These are phyloP conservation scores for Drosophila acutilabella DNA, from an alignment of 2,888 invertebrate genomes.

Conservation along the genomic window DNA sequence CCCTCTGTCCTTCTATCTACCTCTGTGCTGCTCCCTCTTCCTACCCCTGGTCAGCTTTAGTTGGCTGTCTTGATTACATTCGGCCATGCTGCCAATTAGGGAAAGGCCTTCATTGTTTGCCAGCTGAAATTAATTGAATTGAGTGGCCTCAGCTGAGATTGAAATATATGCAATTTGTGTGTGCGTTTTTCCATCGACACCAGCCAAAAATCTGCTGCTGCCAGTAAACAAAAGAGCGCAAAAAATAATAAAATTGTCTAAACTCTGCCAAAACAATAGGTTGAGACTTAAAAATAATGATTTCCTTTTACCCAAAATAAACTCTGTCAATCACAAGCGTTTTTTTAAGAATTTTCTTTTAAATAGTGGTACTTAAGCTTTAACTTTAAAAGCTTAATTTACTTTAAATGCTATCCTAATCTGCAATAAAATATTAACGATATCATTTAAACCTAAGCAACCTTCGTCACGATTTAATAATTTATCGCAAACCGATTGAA, in stretches of 20 bases:
- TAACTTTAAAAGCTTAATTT: no score
- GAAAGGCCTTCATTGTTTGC: slow-evolving; percentile 67
- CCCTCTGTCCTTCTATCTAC: not conserved
- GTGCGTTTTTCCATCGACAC: slow-evolving; percentile 3
- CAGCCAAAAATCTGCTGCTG: slow-evolving; percentile 7
- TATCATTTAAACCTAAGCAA: no score
- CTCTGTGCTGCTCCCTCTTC: not conserved
- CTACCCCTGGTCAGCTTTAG: not conserved
- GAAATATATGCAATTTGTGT: slow-evolving; percentile 47
- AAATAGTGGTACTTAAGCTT: no score
- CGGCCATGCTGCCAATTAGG: slow-evolving; percentile 68
- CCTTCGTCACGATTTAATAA: no score
- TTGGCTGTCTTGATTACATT: slow-evolving; percentile 65
- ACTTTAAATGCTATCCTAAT: no score
- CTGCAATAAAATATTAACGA: no score
- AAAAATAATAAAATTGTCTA: slow-evolving; percentile 5
- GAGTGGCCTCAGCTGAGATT: slow-evolving; percentile 72
- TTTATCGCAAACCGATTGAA: not conserved
- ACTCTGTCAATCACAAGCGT: not conserved
- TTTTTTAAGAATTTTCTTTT: no score
- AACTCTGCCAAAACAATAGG: not conserved
- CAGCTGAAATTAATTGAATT: slow-evolving; percentile 76
- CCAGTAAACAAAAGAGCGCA: not conserved
- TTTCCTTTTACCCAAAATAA: not conserved
- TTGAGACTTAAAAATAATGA: not conserved